phyloP scores from a whole-genome alignment of 1,140 invertebrate genomes.

The Drosophila saltans region DNA sequence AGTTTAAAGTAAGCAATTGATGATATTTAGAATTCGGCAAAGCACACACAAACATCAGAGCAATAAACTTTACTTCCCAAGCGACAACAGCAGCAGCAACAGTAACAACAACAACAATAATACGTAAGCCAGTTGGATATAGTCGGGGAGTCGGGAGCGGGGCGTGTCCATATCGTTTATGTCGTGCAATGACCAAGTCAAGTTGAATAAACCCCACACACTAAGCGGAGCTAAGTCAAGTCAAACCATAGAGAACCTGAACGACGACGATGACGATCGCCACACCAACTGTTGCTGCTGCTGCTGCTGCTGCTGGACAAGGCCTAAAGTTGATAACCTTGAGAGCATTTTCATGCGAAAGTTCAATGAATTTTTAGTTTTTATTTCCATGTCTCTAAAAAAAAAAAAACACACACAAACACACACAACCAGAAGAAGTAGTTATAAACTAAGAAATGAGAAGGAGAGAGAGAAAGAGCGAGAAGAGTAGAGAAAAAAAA shows the following conservation, averaged over 20 bases:
- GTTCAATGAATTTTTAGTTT: constrained; percentile 83
- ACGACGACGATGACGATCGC: constrained; percentile 44
- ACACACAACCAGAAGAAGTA: constrained; percentile 17
- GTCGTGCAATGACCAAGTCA: constrained; percentile 37
- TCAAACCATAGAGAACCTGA: constrained; percentile 68
- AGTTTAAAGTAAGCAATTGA: not conserved
- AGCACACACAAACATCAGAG: not conserved
- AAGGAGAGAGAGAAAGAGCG: constrained; percentile 5
- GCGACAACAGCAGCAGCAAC: not conserved
- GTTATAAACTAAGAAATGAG: constrained; percentile 18
- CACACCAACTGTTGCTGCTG: constrained; percentile 23
- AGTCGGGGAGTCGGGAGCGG: constrained; percentile 7
- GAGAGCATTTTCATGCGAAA: constrained; percentile 83
- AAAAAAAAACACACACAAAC: not conserved
- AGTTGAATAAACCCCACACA: constrained; percentile 70
- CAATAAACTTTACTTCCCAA: constrained; percentile 10
- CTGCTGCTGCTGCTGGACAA: constrained; percentile 44
- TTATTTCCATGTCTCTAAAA: constrained; percentile 19
- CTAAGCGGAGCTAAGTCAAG: constrained; percentile 31
- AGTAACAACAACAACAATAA: not conserved
- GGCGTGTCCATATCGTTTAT: constrained; percentile 20
- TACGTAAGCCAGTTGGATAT: constrained; percentile 12
- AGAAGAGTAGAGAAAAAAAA: not conserved
- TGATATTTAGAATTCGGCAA: constrained; percentile 5
- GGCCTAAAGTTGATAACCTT: constrained; percentile 82